A percentile compares a stretch with the other conserved stretches of the same genome.
Conservation (phyloP, 1,140 invertebrate genomes). For the Drosophila mauritiana region DNA sequence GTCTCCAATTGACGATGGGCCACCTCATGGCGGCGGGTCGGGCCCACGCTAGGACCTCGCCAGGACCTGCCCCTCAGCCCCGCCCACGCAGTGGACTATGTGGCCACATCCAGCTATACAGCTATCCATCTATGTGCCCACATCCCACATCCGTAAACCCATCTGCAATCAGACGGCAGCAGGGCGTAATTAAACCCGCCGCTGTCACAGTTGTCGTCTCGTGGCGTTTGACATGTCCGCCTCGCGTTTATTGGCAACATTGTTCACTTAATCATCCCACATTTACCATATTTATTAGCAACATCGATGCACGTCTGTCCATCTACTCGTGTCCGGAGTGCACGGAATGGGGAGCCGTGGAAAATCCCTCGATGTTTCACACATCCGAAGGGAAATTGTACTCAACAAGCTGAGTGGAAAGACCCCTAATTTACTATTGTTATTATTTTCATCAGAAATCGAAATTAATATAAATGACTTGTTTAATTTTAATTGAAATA, state of each 20-base stretch:
- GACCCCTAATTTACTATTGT: background rate
- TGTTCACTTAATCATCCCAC: slow-evolving; percentile 41
- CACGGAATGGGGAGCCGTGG: slow-evolving; percentile 8
- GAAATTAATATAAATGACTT: too few species aligned
- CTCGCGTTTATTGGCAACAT: slow-evolving; percentile 32
- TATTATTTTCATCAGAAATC: background rate
- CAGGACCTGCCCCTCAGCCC: slow-evolving; percentile 13
- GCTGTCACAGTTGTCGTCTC: slow-evolving; percentile 49
- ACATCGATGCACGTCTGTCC: slow-evolving; percentile 10
- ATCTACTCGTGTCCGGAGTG: background rate
- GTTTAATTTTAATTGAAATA: too few species aligned
- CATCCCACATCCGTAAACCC: slow-evolving; percentile 19
- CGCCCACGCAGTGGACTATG: background rate
- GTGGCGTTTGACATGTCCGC: slow-evolving; percentile 32
- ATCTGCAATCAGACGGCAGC: slow-evolving; percentile 73
- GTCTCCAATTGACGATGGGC: slow-evolving; percentile 71
- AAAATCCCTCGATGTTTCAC: slow-evolving; percentile 45
- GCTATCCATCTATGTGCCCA: background rate
- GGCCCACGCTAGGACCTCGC: slow-evolving; percentile 29
- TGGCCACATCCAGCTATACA: background rate
- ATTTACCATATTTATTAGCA: slow-evolving; percentile 12
- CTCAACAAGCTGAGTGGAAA: background rate
- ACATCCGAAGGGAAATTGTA: slow-evolving; percentile 7
- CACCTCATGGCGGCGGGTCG: slow-evolving; percentile 15
- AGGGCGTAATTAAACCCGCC: slow-evolving; percentile 73